Conservation (phyloP, 2,797 vertebrate genomes). For the Eremophila alpestris region DNA sequence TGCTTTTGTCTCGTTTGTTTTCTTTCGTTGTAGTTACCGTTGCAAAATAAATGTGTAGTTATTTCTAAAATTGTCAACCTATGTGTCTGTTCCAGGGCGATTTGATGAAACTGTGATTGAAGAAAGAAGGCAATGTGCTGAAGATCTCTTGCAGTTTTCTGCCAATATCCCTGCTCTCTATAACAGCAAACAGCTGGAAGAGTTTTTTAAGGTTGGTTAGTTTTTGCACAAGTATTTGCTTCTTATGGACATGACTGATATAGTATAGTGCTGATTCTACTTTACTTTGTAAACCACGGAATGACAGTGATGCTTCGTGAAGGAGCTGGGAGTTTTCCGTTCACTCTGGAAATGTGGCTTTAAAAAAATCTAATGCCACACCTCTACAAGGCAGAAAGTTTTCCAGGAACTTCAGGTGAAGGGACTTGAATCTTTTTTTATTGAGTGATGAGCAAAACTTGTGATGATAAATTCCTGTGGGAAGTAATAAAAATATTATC, state of each 20-base stretch:
- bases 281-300: neutral
- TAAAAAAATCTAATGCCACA: rapidly evolving
- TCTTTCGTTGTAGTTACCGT: neutral
- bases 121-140: conserved; percentile 95
- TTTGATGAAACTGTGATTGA: conserved; percentile 95
- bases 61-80: conserved; percentile 29
- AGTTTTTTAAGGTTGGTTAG: conserved; percentile 93
- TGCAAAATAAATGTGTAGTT: neutral
- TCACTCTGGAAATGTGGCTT: neutral
- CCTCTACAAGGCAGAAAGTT: neutral
- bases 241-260: neutral
- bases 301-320: neutral
- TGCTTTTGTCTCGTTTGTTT: neutral
- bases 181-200: conserved; percentile 90
- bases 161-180: conserved; percentile 95
- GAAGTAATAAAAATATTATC: neutral
- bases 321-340: neutral
- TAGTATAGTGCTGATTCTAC: neutral
- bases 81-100: conserved; percentile 80
- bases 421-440: neutral
- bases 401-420: neutral
- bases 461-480: neutral
- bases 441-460: neutral
- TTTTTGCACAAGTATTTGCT: conserved; percentile 34
- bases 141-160: conserved; percentile 97